Base-by-base conservation (phyloP, 2,888 invertebrate genomes). In the Dicranocentrus wangi region DNA sequence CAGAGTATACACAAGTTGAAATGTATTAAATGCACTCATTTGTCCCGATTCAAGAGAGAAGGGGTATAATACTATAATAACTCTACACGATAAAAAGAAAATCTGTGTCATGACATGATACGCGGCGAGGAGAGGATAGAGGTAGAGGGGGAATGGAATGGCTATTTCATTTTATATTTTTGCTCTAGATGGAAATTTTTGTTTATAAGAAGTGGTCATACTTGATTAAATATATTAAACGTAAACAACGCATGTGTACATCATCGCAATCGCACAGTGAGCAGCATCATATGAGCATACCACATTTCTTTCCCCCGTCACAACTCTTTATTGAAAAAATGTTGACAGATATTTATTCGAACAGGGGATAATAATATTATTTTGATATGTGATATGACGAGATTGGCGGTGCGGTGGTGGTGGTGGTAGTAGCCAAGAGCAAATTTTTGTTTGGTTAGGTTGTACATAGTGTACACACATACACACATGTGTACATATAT, bases 181-280 rank as follows among this genome's bases (percentile, higher is more conserved):
- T n/a, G n/a, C n/a, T n/a, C n/a, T n/a, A n/a, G n/a, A n/a, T n/a
- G n/a, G n/a, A n/a, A n/a, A n/a, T n/a, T n/a, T n/a, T n/a, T n/a
- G n/a, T n/a, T n/a, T 10, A n/a, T 51, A 51, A n/a, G 28, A 72
- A 72, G 71, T 68, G 53, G 51, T 70, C 69, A 61, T 39, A 70
- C 70, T 32, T 69, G 70, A 77, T 77, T 77, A 77, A 70, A 77
- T 77, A 61, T 61, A 58, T 77, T 61, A 60, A 66, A 55, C 47
- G 60, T 32, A 55, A 69, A 53, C 55, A 69, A 23, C 8, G 65
- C n/a, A 25, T 21, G 28, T 61, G 55, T 21, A 51, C 51, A 19
- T 32, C 28, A 43, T 42, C 65, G 10, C 13, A 13, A 58, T n/a
- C n/a, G n/a, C n/a, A n/a, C n/a, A n/a, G 58, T 7, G 21, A 13